Conservation (phyloP, 2,113 vertebrate genomes). For the Chaetura pelagica region DNA sequence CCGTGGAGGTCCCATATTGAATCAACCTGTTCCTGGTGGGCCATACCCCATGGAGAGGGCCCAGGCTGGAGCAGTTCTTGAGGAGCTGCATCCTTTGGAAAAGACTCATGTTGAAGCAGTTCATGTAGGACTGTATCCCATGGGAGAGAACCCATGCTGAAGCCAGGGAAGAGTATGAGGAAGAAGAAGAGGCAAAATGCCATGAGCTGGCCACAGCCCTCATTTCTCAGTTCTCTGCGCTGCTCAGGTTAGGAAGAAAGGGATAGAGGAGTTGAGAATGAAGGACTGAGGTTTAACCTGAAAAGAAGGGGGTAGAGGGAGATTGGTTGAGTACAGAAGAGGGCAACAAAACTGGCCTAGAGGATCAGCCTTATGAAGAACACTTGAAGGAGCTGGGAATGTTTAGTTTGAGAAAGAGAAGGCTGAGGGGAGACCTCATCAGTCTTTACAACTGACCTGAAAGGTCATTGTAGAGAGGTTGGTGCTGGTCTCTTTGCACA, state of each 20-base stretch:
- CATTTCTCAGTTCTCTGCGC: neutral
- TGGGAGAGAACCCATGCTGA: accelerated
- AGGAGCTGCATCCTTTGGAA: neutral
- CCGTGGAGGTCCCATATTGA: accelerated
- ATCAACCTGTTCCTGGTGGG: neutral
- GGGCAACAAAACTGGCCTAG: too few relatives aligned
- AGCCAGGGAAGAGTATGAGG: neutral
- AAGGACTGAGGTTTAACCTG: neutral
- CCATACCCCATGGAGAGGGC: accelerated
- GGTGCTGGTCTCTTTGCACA: too few relatives aligned
- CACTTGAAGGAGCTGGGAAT: too few relatives aligned
- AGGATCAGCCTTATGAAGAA: too few relatives aligned
- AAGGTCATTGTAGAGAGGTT: too few relatives aligned
- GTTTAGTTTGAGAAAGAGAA: too few relatives aligned
- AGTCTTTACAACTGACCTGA: too few relatives aligned
- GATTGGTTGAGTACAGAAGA: neutral
- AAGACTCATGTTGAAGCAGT: neutral
- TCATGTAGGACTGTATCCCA: neutral
- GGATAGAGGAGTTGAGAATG: neutral
- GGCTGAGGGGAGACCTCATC: too few relatives aligned
- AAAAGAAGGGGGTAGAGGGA: neutral
- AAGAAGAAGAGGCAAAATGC: neutral
- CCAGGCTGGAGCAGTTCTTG: neutral
- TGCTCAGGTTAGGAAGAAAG: neutral
- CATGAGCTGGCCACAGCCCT: accelerated